A percentile compares a stretch with the other conserved stretches of the same genome.
phyloP scores from a whole-genome alignment of 2,888 invertebrate species.

The Drosophila multiciliata region DNA sequence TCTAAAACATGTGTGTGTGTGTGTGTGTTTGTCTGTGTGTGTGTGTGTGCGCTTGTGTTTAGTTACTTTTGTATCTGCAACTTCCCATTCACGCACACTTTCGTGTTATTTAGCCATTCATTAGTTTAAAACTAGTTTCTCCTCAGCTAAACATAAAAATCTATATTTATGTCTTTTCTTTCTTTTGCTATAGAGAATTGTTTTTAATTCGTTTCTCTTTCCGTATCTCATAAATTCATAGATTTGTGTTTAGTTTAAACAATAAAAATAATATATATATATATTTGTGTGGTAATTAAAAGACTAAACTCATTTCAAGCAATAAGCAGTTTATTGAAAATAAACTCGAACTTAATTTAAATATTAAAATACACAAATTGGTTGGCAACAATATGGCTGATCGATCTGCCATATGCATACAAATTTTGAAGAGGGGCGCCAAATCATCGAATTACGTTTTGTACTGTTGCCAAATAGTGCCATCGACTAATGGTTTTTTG shows the following conservation, averaged over 20 bases:
- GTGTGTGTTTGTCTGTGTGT: slow-evolving; percentile 11
- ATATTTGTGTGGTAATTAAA: slow-evolving; percentile 68
- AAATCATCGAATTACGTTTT: slow-evolving; percentile 27
- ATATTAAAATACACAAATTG: slow-evolving; percentile 52
- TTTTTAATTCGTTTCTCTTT: slow-evolving; percentile 33
- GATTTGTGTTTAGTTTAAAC: slow-evolving; percentile 28
- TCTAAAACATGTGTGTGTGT: slow-evolving; percentile 20
- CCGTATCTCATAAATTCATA: slow-evolving; percentile 33
- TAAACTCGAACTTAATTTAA: slow-evolving; percentile 61
- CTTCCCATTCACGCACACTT: slow-evolving; percentile 69
- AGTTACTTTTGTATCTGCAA: slow-evolving; percentile 43
- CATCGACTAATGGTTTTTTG: background rate
- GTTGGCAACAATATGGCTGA: slow-evolving; percentile 40
- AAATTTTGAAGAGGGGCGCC: slow-evolving; percentile 31
- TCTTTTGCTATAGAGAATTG: slow-evolving; percentile 6
- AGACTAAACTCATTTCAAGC: slow-evolving; percentile 68
- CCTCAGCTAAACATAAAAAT: slow-evolving; percentile 15
- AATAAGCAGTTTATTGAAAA: slow-evolving; percentile 72
- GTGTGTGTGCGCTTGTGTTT: slow-evolving; percentile 28
- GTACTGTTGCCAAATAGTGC: slow-evolving; percentile 16
- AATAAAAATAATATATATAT: slow-evolving; percentile 29
- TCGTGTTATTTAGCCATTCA: slow-evolving; percentile 61
- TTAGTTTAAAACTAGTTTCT: slow-evolving; percentile 72
- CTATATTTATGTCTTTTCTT: slow-evolving; percentile 29
- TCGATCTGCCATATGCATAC: slow-evolving; percentile 40